A percentile compares a stretch with the other conserved stretches of the same genome.
Conservation (phyloP, 2,797 vertebrate species). For the Thunnus albacares region DNA sequence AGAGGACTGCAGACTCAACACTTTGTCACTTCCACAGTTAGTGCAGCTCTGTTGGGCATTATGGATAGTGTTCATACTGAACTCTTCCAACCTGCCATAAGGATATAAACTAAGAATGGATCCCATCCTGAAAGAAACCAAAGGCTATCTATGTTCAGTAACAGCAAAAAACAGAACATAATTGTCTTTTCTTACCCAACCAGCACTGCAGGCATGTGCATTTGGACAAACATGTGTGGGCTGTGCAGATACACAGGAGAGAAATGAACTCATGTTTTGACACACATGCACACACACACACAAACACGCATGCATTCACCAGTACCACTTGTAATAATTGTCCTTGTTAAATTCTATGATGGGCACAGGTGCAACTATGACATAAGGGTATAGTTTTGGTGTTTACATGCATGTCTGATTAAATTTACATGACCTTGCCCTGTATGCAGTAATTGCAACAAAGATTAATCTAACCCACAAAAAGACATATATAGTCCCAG, state of each 20-base stretch:
- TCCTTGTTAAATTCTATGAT: background rate
- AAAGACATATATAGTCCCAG: slow-evolving; percentile 40
- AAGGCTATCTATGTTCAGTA: slow-evolving; percentile 18
- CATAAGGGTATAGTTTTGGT: slow-evolving; percentile 12
- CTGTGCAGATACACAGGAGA: background rate
- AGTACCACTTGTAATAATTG: background rate
- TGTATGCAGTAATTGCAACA: slow-evolving; percentile 53
- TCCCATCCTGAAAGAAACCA: slow-evolving; percentile 9
- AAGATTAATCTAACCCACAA: slow-evolving; percentile 64
- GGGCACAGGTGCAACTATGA: background rate
- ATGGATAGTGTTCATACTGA: slow-evolving; percentile 44
- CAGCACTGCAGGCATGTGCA: background rate
- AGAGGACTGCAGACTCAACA: slow-evolving; percentile 67
- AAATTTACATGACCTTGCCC: slow-evolving; percentile 68
- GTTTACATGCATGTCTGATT: slow-evolving; percentile 50
- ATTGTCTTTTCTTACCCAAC: slow-evolving; percentile 26
- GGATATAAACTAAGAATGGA: slow-evolving; percentile 28
- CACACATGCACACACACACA: background rate
- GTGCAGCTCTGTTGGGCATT: slow-evolving; percentile 50
- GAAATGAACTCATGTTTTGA: no score
- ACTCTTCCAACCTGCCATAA: slow-evolving; percentile 38
- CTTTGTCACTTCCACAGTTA: slow-evolving; percentile 69
- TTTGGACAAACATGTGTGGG: slow-evolving; percentile 2
- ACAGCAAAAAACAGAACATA: background rate
- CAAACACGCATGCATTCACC: background rate